A percentile compares a stretch with the other conserved stretches of the same genome.
Conservation (phyloP, 2,797 vertebrate genomes). For the Rhyacichthys aspro region DNA sequence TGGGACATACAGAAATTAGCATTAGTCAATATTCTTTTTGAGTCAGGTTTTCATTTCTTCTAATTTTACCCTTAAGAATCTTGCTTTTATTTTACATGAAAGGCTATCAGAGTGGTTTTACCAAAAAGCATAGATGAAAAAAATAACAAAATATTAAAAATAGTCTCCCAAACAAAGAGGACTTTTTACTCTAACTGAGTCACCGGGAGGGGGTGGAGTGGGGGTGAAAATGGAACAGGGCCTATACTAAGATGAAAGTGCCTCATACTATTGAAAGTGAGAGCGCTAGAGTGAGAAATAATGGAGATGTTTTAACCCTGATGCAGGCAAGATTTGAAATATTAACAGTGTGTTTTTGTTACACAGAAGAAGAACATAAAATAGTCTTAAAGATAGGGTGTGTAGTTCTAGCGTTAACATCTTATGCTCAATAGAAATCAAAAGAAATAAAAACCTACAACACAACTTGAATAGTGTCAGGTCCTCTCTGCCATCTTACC, state of each 20-base stretch:
- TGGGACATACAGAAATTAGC: conserved; percentile 42
- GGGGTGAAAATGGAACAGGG: conserved; percentile 1
- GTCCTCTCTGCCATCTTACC: conserved; percentile 41
- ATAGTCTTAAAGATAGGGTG: too few species aligned
- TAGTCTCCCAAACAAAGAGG: not conserved
- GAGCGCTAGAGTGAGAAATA: not conserved
- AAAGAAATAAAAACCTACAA: too few species aligned
- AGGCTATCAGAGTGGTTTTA: not conserved
- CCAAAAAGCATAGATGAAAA: conserved; percentile 6
- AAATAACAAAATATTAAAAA: conserved; percentile 17
- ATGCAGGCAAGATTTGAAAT: not conserved
- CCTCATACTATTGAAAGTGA: not conserved
- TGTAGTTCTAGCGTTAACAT: too few species aligned
- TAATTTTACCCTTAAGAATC: not conserved
- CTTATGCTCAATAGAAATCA: too few species aligned
- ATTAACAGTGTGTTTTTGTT: too few species aligned
- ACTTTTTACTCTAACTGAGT: conserved; percentile 13
- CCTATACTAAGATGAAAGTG: conserved; percentile 6
- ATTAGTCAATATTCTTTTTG: too few species aligned
- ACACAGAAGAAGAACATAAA: too few species aligned
- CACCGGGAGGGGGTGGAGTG: not conserved
- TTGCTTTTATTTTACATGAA: not conserved
- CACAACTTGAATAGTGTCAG: too few species aligned
- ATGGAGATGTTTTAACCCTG: not conserved
- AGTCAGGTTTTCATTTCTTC: not conserved